Base-by-base conservation (phyloP, 2,113 vertebrate species). In the Asarcornis scutulata region DNA sequence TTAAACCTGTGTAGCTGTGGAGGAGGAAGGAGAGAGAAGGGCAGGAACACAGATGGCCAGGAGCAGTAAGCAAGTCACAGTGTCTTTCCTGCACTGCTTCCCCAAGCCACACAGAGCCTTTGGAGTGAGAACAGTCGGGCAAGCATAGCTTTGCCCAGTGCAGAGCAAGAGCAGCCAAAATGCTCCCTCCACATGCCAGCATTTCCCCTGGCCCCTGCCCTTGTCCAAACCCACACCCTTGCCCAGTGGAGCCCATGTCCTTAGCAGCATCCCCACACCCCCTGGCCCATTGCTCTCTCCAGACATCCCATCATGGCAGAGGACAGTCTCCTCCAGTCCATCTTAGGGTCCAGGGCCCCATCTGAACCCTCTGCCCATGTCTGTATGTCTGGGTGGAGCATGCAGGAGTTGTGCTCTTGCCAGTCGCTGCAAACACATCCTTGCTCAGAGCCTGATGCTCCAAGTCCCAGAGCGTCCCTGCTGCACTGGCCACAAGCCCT, bases 401-500 rank as follows among this genome's bases (percentile, higher is more conserved):
- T 32, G 59, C 44, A 38, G 59, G n/a, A 15, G 36, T 26, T 21
- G 11, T 21, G 38, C 17, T 17, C 16, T 76, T 52, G 20, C 31
- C 56, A 74, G 23, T 32, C 26, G 32, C 25, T 53, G 48, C 40
- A 2, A 6, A 29, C 34, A 15, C 2, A 1, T 32, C 62, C 58
- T 67, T 62, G 58, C 79, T 64, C 9, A 3, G 68, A 74, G 73
- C 27, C 48, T 72, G 40, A 38, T 63, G 46, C 17, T 5, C 74
- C 8, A 4, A 38, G 89, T 23, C 72, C 44, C 44, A 80, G 26
- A 66, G 29, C 29, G 48, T 55, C 34, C 9, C 0, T 0, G 1
- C 11, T 40, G 13, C 0, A 0, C 18, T 63, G 64, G 64, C 81
- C 1, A 0, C 63, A 42, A 77, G 36, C 11, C 17, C 40, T 62